Conservation (phyloP, 2,113 vertebrate species). For the Hippocampus abdominalis region DNA sequence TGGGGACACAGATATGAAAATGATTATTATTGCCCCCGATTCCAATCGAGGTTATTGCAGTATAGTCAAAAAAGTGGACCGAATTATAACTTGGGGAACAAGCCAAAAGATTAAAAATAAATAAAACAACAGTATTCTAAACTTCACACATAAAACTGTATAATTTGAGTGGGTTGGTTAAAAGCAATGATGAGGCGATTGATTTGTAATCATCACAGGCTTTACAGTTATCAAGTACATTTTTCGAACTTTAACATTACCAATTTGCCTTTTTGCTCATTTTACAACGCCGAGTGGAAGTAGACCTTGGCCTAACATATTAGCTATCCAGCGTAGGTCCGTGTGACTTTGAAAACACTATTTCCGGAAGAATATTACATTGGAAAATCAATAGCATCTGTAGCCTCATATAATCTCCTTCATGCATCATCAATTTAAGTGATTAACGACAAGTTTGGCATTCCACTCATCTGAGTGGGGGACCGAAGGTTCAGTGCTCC, state of each 20-base stretch:
- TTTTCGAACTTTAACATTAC: neutral
- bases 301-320: neutral
- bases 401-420: constrained; percentile 19
- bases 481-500: constrained; percentile 12
- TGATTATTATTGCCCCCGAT: constrained; percentile 36
- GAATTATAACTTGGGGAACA: constrained; percentile 23
- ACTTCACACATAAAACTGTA: constrained; percentile 1
- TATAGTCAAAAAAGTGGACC: constrained; percentile 23
- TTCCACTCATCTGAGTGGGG: constrained; percentile 14
- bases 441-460: constrained; percentile 22
- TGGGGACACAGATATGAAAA: constrained; percentile 36
- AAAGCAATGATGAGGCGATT: neutral
- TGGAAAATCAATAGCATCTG: constrained; percentile 34
- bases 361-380: constrained; percentile 21
- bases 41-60: constrained; percentile 36
- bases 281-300: neutral
- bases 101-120: no score
- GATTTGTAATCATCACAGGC: neutral
- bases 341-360: constrained; percentile 23
- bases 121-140: constrained; percentile 15
- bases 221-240: neutral
- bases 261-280: neutral
- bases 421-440: constrained; percentile 27
- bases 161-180: neutral
- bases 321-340: neutral